A percentile compares a stretch with the other conserved stretches of the same genome.
Evolutionary conservation across 2,888 invertebrate species (phyloP).

Genomic region (Neoitamus cyanurus): DNA sequence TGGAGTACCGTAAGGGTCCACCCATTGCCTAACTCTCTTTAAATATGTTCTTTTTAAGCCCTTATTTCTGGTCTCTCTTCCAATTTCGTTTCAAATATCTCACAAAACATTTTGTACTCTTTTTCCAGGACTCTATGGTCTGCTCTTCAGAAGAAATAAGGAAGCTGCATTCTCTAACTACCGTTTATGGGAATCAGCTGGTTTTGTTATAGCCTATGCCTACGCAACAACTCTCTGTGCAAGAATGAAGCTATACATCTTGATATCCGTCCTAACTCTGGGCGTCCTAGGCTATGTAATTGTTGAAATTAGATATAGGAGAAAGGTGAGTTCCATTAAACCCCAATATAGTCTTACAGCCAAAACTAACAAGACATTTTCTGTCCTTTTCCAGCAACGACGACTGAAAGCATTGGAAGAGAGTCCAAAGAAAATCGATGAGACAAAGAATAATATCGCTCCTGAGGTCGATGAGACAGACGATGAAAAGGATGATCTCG

Average conservation of each 20-base stretch:
- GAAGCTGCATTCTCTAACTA: constrained; percentile 94
- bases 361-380: constrained; percentile 6
- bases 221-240: constrained; percentile 89
- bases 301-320: constrained; percentile 84
- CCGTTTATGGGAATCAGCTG: constrained; percentile 89
- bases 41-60: neutral
- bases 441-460: constrained; percentile 53
- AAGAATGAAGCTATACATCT: constrained; percentile 85
- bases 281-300: constrained; percentile 83
- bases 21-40: neutral
- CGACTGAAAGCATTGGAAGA: constrained; percentile 80
- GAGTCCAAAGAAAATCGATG: constrained; percentile 68
- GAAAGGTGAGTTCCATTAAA: constrained; percentile 72
- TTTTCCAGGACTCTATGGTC: constrained; percentile 81
- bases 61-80: too few species aligned
- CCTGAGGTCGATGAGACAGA: constrained; percentile 82
- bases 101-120: neutral
- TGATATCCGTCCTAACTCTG: constrained; percentile 78
- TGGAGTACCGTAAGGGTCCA: neutral
- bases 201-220: constrained; percentile 90
- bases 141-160: constrained; percentile 87
- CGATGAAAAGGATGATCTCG: constrained; percentile 87
- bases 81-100: too few species aligned
- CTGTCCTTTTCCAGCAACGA: constrained; percentile 67
- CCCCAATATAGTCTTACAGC: neutral